phyloP scores from a whole-genome alignment of 2,888 invertebrate genomes.

The Rapana venosa region DNA sequence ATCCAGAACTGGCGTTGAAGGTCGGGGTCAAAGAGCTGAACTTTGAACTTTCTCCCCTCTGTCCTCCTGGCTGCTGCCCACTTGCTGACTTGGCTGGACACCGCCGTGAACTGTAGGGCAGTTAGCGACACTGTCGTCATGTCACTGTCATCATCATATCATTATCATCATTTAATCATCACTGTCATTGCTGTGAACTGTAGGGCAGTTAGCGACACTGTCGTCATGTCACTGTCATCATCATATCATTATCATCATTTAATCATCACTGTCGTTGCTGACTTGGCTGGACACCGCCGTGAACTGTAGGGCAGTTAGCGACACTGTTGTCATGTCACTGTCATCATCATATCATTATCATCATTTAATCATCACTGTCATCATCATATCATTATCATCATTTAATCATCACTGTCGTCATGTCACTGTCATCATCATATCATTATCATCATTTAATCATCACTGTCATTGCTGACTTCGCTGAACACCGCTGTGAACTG shows the following conservation, averaged over 20 bases:
- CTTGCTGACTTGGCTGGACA: neutral
- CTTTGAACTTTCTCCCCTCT: constrained; percentile 27
- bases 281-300: neutral
- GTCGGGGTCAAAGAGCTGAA: constrained; percentile 22
- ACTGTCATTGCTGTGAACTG: too few relatives aligned
- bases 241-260: too few relatives aligned
- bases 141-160: neutral
- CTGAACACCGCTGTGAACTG: constrained; percentile 3
- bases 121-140: too few relatives aligned
- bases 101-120: constrained; percentile 1
- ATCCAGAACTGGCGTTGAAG: constrained; percentile 33
- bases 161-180: neutral
- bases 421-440: too few relatives aligned
- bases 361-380: neutral
- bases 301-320: neutral
- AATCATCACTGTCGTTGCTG: too few relatives aligned
- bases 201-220: too few relatives aligned
- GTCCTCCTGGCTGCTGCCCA: neutral
- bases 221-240: too few relatives aligned
- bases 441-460: too few relatives aligned
- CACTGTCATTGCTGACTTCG: neutral
- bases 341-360: neutral
- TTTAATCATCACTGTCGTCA: too few relatives aligned
- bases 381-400: too few relatives aligned
- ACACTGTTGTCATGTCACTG: neutral